These are phyloP conservation scores for Columba livia DNA, from an alignment of 2,113 vertebrate species.

Conservation along the genomic window DNA sequence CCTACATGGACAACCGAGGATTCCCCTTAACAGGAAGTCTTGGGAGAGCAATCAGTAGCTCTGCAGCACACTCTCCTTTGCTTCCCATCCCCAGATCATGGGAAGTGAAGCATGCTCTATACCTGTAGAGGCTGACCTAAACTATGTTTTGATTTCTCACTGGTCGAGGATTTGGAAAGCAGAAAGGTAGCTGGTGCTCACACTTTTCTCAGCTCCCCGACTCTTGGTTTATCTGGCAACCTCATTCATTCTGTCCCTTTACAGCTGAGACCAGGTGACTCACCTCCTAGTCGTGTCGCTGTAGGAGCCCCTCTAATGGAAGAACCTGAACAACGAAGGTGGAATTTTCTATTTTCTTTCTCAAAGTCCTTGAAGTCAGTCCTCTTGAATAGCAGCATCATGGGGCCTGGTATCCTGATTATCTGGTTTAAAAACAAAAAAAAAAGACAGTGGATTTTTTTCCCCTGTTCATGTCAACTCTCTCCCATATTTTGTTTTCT, in stretches of 20 bases:
- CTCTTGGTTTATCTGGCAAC: not conserved
- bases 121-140: not conserved
- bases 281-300: not conserved
- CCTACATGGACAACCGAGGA: conserved; percentile 50
- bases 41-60: not conserved
- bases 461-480: not conserved
- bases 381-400: not conserved
- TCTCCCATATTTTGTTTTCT: conserved; percentile 10
- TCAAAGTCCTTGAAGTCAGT: not conserved
- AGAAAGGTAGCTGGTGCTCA: not conserved
- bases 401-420: not conserved
- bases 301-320: not conserved
- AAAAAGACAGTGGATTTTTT: not conserved
- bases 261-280: not conserved
- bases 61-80: not conserved
- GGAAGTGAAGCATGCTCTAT: not conserved
- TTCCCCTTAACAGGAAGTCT: conserved; percentile 1
- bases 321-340: not conserved
- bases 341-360: not conserved
- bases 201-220: not conserved
- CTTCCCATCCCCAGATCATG: not conserved
- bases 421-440: not conserved
- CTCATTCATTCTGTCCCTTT: not conserved
- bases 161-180: not conserved
- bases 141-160: not conserved